A percentile compares a stretch with the other conserved stretches of the same genome.
Conservation (phyloP, 2,888 invertebrate species). For the Falcaria lacertinaria region DNA sequence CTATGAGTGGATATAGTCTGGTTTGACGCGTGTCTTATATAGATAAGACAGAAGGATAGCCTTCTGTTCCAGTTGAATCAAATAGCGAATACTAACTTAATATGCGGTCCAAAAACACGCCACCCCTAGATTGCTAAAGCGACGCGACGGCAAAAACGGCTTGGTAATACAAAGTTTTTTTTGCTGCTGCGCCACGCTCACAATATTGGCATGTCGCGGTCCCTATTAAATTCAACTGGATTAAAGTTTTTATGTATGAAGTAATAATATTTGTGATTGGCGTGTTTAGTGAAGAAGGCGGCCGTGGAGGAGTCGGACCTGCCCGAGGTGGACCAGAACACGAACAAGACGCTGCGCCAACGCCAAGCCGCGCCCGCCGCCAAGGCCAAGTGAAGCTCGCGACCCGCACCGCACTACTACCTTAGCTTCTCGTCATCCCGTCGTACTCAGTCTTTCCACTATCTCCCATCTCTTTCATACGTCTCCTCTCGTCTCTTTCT, state of each 20-base stretch:
- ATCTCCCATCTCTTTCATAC: conserved; percentile 27
- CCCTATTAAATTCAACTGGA: too few species aligned
- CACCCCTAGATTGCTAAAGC: too few species aligned
- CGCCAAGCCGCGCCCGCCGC: conserved; percentile 70
- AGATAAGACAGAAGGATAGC: too few species aligned
- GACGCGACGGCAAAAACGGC: too few species aligned
- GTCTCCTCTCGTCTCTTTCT: conserved; percentile 20
- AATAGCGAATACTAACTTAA: too few species aligned
- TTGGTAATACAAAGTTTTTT: too few species aligned
- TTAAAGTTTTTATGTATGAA: neutral
- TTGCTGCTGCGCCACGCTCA: too few species aligned
- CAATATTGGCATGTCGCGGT: too few species aligned
- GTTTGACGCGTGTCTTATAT: too few species aligned
- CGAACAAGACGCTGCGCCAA: conserved; percentile 85
- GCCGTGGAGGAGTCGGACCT: conserved; percentile 90
- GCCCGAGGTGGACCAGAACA: conserved; percentile 96
- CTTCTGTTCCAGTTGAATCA: too few species aligned
- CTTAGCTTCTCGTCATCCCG: conserved; percentile 50
- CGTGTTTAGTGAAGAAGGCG: conserved; percentile 81
- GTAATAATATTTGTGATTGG: conserved; percentile 7
- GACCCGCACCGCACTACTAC: conserved; percentile 15
- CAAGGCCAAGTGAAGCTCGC: conserved; percentile 78
- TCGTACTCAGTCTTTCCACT: conserved; percentile 52
- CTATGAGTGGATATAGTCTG: too few species aligned
- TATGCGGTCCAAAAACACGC: too few species aligned